Evolutionary conservation across 2,888 invertebrate species (phyloP).

Genomic region (Thera obeliscata): DNA sequence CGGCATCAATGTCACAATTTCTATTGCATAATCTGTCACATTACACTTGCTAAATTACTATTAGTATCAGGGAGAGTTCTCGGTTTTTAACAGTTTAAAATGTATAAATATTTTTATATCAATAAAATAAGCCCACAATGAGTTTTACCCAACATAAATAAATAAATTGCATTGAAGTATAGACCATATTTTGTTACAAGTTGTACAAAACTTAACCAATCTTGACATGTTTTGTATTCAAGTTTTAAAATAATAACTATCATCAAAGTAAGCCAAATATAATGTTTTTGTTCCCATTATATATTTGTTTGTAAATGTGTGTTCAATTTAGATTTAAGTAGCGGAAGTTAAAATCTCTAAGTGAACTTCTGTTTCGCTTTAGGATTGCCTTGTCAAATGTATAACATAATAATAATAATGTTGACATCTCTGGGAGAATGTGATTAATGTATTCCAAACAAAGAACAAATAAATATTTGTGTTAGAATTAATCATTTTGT

Average conservation of each 20-base stretch:
- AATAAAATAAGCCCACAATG: conserved; percentile 26
- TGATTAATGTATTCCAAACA: conserved; percentile 76
- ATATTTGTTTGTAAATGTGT: conserved; percentile 71
- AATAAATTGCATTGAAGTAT: conserved; percentile 37
- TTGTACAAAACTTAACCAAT: conserved; percentile 47
- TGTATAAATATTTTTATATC: conserved; percentile 52
- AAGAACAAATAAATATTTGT: conserved; percentile 68
- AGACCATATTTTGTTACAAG: conserved; percentile 53
- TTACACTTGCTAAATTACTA: conserved; percentile 50
- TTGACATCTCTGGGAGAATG: conserved; percentile 63
- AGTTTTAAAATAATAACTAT: conserved; percentile 50
- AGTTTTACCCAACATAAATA: conserved; percentile 16
- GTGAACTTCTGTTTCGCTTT: conserved; percentile 56
- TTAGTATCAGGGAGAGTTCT: conserved; percentile 46
- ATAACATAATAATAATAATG: conserved; percentile 55
- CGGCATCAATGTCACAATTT: conserved; percentile 99
- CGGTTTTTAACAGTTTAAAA: conserved; percentile 53
- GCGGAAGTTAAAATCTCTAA: conserved; percentile 60
- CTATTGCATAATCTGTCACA: conserved; percentile 87
- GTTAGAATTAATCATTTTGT: conserved; percentile 50
- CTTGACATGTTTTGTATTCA: conserved; percentile 49
- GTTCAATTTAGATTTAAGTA: conserved; percentile 79
- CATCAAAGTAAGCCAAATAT: conserved; percentile 77
- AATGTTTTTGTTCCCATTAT: conserved; percentile 58
- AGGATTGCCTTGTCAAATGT: conserved; percentile 60